These are phyloP conservation scores for Serripes groenlandicus DNA, from an alignment of 2,888 invertebrate genomes.

Conservation along the genomic window DNA sequence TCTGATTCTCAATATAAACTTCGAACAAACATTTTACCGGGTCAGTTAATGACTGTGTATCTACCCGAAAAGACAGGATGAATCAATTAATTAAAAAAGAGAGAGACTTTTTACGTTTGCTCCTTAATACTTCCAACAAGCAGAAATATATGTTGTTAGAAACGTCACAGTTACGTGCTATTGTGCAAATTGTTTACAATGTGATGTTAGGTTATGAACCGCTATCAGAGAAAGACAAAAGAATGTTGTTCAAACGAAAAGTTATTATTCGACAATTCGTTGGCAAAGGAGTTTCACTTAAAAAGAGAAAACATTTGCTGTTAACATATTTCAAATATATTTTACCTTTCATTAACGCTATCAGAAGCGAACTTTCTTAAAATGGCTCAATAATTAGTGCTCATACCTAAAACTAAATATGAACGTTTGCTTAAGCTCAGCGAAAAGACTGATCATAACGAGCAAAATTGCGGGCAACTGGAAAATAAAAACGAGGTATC, in stretches of 20 bases:
- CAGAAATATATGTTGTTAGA: constrained; percentile 32
- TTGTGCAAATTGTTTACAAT: constrained; percentile 50
- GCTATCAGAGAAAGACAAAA: constrained; percentile 27
- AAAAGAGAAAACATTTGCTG: constrained; percentile 30
- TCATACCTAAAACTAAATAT: constrained; percentile 47
- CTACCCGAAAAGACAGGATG: constrained; percentile 34
- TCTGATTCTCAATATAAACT: constrained; percentile 56
- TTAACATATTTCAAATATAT: constrained; percentile 40
- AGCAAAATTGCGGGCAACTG: constrained; percentile 29
- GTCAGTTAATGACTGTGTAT: constrained; percentile 46
- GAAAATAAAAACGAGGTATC: too few species aligned
- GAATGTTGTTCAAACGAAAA: constrained; percentile 27
- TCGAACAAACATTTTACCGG: constrained; percentile 48
- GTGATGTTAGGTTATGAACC: constrained; percentile 23
- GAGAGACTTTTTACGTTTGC: constrained; percentile 31
- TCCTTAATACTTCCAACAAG: constrained; percentile 22
- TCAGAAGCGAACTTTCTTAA: constrained; percentile 41
- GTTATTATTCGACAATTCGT: constrained; percentile 44
- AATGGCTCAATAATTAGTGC: constrained; percentile 45
- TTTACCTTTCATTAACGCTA: constrained; percentile 26
- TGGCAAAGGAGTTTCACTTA: constrained; percentile 21
- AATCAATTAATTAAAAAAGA: constrained; percentile 27
- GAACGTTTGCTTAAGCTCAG: constrained; percentile 45
- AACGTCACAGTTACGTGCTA: constrained; percentile 37
- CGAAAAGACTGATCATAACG: constrained; percentile 28